phyloP scores from a whole-genome alignment of 1,140 invertebrate species.

The Bombus huntii region DNA sequence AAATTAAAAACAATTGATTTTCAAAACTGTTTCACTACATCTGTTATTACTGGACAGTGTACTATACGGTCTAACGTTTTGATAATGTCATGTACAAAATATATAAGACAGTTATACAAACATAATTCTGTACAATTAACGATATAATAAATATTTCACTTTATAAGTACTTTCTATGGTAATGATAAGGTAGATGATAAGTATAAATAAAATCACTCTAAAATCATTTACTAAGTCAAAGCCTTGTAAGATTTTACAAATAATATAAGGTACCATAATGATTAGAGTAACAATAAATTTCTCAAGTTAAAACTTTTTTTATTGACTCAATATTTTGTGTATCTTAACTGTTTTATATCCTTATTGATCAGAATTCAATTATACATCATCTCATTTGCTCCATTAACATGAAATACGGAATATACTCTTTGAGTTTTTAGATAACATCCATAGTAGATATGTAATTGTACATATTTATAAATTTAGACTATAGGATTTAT shows the following conservation, averaged over 20 bases:
- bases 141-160: conserved; percentile 30
- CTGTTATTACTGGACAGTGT: background rate
- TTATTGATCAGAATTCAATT: conserved; percentile 37
- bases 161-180: conserved; percentile 52
- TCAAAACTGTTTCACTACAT: conserved; percentile 6
- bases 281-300: conserved; percentile 12
- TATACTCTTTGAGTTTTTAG: conserved; percentile 70
- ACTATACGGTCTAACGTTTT: conserved; percentile 48
- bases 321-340: background rate
- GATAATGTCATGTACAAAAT: conserved; percentile 41
- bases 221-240: conserved; percentile 39
- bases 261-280: conserved; percentile 11
- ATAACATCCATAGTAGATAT: conserved; percentile 70
- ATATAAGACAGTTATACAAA: conserved; percentile 27
- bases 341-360: conserved; percentile 1
- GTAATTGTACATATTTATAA: conserved; percentile 79
- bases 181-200: conserved; percentile 49
- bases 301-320: conserved; percentile 8
- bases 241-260: conserved; percentile 52
- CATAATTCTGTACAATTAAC: conserved; percentile 41
- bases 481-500: conserved; percentile 77
- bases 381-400: conserved; percentile 71
- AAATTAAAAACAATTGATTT: conserved; percentile 6
- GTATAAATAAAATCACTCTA: conserved; percentile 45
- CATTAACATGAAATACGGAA: conserved; percentile 60